These are phyloP conservation scores for Porites rus DNA, from an alignment of 92 coral and sea anemone genomes.

Conservation along the genomic window DNA sequence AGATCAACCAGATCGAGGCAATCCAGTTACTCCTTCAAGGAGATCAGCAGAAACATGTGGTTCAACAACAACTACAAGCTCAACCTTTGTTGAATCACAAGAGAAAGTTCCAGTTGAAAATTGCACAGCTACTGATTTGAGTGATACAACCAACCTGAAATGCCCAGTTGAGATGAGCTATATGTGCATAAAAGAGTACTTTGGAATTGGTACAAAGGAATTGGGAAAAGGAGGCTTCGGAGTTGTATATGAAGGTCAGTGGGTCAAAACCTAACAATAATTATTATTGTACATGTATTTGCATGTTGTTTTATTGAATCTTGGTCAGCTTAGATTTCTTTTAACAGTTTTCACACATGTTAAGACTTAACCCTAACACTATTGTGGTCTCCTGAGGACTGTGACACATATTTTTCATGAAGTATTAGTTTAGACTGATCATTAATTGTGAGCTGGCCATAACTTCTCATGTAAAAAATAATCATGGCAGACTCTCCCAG, in stretches of 20 bases:
- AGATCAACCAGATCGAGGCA: not conserved
- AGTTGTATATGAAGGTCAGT: constrained; percentile 16
- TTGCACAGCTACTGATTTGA: not conserved
- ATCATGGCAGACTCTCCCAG: not conserved
- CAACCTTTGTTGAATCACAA: not conserved
- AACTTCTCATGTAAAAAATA: too few relatives aligned
- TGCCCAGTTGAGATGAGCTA: constrained; percentile 44
- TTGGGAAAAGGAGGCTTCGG: constrained; percentile 34
- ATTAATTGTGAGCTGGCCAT: not conserved
- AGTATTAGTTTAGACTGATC: not conserved
- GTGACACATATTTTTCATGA: not conserved
- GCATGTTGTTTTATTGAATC: too few relatives aligned
- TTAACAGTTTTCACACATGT: not conserved
- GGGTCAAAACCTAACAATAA: too few relatives aligned
- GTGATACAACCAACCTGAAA: not conserved
- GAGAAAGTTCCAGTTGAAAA: constrained; percentile 33
- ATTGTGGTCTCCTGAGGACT: not conserved
- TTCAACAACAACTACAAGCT: not conserved
- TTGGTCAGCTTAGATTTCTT: too few relatives aligned
- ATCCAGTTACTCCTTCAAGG: not conserved
- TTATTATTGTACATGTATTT: too few relatives aligned
- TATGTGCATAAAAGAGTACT: not conserved
- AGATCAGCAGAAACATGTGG: not conserved
- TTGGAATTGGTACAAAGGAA: not conserved
- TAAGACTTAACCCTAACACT: not conserved